These are phyloP conservation scores for Poeciliopsis turrubarensis DNA, from an alignment of 2,113 vertebrate species.

Conservation along the genomic window DNA sequence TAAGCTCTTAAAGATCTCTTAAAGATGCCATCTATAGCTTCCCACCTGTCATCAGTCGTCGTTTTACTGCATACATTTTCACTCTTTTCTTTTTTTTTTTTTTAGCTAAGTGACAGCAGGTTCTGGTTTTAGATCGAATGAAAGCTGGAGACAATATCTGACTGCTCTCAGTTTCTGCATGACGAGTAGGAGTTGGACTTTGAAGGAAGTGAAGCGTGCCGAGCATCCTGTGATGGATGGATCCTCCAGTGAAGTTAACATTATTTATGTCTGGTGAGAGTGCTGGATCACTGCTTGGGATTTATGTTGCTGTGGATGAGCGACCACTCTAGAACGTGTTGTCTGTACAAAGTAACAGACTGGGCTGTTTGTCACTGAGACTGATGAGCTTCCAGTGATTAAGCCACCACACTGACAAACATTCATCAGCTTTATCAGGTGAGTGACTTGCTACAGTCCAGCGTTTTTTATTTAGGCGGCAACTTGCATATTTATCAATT, in stretches of 20 bases:
- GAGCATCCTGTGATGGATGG: constrained; percentile 52
- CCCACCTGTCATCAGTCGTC: constrained; percentile 37
- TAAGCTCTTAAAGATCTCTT: constrained; percentile 15
- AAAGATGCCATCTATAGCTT: constrained; percentile 41
- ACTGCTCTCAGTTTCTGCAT: constrained; percentile 29
- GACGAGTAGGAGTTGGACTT: constrained; percentile 32
- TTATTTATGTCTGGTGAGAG: constrained; percentile 65
- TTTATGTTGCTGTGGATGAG: constrained; percentile 55
- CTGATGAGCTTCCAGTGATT: constrained; percentile 62
- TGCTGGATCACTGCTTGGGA: constrained; percentile 39
- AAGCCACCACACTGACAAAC: constrained; percentile 45
- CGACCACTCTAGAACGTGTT: constrained; percentile 49
- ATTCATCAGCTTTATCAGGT: constrained; percentile 62
- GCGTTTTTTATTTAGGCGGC: neutral
- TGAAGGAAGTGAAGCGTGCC: constrained; percentile 44
- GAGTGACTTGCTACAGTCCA: constrained; percentile 36
- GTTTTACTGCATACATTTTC: constrained; percentile 43
- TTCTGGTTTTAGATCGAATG: constrained; percentile 35
- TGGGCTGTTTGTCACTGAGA: constrained; percentile 54
- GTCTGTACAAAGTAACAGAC: constrained; percentile 38
- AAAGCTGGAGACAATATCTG: constrained; percentile 16
- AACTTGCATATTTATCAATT: neutral
- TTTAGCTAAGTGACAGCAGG: constrained; percentile 44
- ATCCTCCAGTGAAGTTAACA: constrained; percentile 54
- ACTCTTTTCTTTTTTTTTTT: constrained; percentile 27